These are phyloP conservation scores for Lepidocyrtinus sp. DNA, from an alignment of 2,888 invertebrate genomes.

Conservation along the genomic window DNA sequence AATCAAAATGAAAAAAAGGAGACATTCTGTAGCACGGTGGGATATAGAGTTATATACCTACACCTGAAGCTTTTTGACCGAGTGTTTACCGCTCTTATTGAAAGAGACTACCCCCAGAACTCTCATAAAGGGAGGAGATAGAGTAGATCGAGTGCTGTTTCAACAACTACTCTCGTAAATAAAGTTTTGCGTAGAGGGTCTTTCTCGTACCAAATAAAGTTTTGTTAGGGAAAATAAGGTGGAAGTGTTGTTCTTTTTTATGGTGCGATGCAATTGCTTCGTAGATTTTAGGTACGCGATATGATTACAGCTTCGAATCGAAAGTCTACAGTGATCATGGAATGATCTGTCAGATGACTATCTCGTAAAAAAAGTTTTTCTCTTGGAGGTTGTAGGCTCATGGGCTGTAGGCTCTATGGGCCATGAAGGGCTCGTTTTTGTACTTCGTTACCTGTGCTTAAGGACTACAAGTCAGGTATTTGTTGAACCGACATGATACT, in stretches of 20 bases:
- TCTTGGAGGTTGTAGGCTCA: too few relatives aligned
- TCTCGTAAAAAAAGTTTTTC: not conserved
- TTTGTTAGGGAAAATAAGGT: not conserved
- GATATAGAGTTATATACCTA: too few relatives aligned
- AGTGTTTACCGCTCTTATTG: not conserved
- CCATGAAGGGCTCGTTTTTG: too few relatives aligned
- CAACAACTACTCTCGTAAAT: not conserved
- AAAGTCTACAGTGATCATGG: not conserved
- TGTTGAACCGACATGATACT: too few relatives aligned
- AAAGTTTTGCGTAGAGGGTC: not conserved
- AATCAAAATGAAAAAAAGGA: too few relatives aligned
- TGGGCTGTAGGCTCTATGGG: too few relatives aligned
- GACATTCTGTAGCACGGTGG: too few relatives aligned
- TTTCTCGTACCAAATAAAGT: not conserved
- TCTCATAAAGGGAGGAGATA: not conserved
- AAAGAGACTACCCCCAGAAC: not conserved
- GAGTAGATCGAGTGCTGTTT: not conserved
- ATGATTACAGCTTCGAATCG: not conserved
- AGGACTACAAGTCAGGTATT: too few relatives aligned
- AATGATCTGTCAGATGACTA: not conserved
- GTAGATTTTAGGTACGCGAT: not conserved
- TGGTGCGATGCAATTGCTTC: not conserved
- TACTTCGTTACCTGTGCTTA: too few relatives aligned
- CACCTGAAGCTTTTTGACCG: not conserved
- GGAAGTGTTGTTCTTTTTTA: not conserved